Conservation (phyloP, 2,113 vertebrate species). For the Pitta sordida region DNA sequence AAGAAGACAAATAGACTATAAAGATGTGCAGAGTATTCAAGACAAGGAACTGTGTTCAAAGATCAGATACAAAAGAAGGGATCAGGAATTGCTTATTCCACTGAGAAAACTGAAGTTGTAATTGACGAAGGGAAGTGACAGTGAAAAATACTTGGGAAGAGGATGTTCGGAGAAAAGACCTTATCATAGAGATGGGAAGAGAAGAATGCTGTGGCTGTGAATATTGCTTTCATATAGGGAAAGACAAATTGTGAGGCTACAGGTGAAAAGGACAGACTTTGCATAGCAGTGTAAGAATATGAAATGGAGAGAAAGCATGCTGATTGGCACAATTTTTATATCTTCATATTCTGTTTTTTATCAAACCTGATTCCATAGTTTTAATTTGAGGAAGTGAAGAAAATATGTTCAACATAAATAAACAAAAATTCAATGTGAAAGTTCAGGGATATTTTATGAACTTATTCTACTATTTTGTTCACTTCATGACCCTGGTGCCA, state of each 20-base stretch:
- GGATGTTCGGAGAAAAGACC: neutral
- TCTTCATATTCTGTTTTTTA: neutral
- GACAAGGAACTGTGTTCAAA: neutral
- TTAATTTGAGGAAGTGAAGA: neutral
- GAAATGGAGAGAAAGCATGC: neutral
- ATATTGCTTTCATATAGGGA: neutral
- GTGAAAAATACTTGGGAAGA: neutral
- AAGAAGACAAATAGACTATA: neutral
- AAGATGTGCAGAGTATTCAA: neutral
- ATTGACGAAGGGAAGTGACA: neutral
- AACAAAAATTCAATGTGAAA: neutral
- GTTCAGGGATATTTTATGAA: neutral
- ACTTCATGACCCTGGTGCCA: neutral
- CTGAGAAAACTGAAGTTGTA: neutral
- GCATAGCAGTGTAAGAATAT: neutral
- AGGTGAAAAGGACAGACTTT: neutral
- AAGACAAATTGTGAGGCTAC: neutral
- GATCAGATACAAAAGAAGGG: neutral
- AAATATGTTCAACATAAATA: neutral
- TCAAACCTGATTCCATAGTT: neutral
- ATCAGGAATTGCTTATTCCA: neutral
- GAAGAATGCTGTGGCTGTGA: neutral
- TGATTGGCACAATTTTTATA: neutral
- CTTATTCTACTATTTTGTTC: neutral
- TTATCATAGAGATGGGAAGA: neutral